phyloP scores from a whole-genome alignment of 2,113 vertebrate genomes.

The Xiphophorus maculatus region DNA sequence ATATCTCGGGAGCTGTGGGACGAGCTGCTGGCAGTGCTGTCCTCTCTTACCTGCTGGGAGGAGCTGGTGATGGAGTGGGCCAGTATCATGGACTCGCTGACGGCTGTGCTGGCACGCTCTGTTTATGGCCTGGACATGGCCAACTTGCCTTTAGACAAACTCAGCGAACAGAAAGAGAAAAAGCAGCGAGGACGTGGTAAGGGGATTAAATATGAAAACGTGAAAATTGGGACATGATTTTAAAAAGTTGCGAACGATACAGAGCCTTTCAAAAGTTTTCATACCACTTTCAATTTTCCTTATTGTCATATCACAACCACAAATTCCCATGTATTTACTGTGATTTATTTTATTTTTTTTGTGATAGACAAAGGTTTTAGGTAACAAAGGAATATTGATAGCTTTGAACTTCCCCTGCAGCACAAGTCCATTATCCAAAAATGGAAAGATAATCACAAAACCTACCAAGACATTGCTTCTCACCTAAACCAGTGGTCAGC shows the following conservation, averaged over 20 bases:
- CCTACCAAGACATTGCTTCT: too few species aligned
- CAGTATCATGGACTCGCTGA: constrained; percentile 98
- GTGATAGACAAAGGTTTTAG: too few species aligned
- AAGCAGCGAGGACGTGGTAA: constrained; percentile 95
- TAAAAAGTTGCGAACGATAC: neutral
- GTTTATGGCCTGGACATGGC: constrained; percentile 95
- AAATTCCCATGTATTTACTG: too few species aligned
- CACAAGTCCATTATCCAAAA: too few species aligned
- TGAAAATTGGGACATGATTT: constrained; percentile 1
- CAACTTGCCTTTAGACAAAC: constrained; percentile 94
- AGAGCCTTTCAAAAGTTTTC: neutral
- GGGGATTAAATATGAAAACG: neutral
- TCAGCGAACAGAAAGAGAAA: constrained; percentile 98
- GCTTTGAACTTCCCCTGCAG: too few species aligned
- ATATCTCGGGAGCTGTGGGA: constrained; percentile 98
- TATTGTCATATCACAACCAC: too few species aligned
- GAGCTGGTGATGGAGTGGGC: constrained; percentile 96
- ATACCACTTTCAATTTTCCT: neutral
- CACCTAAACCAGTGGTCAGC: too few species aligned
- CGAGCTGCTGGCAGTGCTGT: constrained; percentile 91
- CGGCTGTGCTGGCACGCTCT: constrained; percentile 89
- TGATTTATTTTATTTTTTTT: too few species aligned
- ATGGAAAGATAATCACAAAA: too few species aligned
- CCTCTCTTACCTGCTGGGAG: constrained; percentile 94
- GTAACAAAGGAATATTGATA: too few species aligned